A percentile compares a stretch with the other conserved stretches of the same genome.
Conservation (phyloP, 2,797 vertebrate genomes). For the Furcifer pardalis region DNA sequence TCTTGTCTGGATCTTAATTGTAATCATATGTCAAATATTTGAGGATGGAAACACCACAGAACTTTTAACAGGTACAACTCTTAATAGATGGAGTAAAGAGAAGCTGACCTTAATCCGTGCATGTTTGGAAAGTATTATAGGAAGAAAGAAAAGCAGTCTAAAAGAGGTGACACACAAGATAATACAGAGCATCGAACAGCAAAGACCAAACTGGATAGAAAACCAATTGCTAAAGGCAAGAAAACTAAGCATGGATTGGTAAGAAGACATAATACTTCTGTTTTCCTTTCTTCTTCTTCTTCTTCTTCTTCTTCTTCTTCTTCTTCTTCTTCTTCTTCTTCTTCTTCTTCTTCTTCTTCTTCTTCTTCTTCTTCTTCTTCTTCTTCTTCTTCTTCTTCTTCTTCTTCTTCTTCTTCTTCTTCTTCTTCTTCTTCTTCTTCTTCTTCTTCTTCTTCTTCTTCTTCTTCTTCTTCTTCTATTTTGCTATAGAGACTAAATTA, state of each 20-base stretch:
- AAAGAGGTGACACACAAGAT: slow-evolving; percentile 87
- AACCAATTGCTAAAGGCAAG: slow-evolving; percentile 88
- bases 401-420: too few species aligned
- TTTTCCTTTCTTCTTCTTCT: slow-evolving; percentile 1
- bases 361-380: too few species aligned
- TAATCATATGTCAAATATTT: slow-evolving; percentile 87
- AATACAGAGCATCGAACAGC: slow-evolving; percentile 86
- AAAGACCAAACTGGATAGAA: slow-evolving; percentile 89
- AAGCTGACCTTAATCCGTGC: slow-evolving; percentile 84
- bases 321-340: too few species aligned
- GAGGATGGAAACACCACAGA: slow-evolving; percentile 86
- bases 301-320: too few species aligned
- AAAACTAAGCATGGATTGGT: slow-evolving; percentile 85
- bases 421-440: too few species aligned
- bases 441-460: too few species aligned
- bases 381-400: too few species aligned
- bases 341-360: too few species aligned
- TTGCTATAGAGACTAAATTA: slow-evolving; percentile 66
- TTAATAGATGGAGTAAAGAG: slow-evolving; percentile 87
- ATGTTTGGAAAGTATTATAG: slow-evolving; percentile 87
- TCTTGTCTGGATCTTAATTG: slow-evolving; percentile 88
- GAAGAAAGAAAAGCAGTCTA: slow-evolving; percentile 82
- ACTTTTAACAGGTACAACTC: slow-evolving; percentile 81
- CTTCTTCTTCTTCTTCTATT: too few species aligned
- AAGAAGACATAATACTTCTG: slow-evolving; percentile 58